These are phyloP conservation scores for Osmerus mordax DNA, from an alignment of 2,113 vertebrate genomes.

Conservation along the genomic window DNA sequence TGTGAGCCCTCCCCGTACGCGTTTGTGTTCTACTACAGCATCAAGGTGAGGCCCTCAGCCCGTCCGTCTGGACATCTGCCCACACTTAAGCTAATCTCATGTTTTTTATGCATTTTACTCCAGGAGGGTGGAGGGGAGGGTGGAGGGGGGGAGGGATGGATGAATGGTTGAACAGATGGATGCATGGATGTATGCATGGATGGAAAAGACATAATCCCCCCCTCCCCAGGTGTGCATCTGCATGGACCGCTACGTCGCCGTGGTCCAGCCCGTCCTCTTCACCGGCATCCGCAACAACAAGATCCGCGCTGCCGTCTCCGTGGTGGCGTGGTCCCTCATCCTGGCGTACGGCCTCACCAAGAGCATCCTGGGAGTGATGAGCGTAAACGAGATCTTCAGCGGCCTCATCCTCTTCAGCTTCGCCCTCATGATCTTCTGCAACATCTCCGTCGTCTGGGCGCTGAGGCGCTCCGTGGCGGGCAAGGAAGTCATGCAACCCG, in stretches of 20 bases:
- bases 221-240: slow-evolving; percentile 64
- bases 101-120: too few relatives aligned
- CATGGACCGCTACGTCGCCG: slow-evolving; percentile 70
- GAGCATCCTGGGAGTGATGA: slow-evolving; percentile 43
- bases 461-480: slow-evolving; percentile 64
- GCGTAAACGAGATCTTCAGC: slow-evolving; percentile 55
- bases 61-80: too few relatives aligned
- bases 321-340: slow-evolving; percentile 56
- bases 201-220: not conserved
- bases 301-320: slow-evolving; percentile 47
- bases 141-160: too few relatives aligned
- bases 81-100: too few relatives aligned
- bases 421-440: slow-evolving; percentile 71
- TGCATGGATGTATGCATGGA: too few relatives aligned
- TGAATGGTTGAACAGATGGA: too few relatives aligned
- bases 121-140: too few relatives aligned
- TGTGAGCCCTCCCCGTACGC: slow-evolving; percentile 56
- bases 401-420: slow-evolving; percentile 67
- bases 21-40: slow-evolving; percentile 66
- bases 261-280: slow-evolving; percentile 70
- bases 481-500: slow-evolving; percentile 70
- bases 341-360: slow-evolving; percentile 59
- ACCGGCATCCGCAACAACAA: slow-evolving; percentile 55
- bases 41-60: slow-evolving; percentile 40
- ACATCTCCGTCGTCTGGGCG: slow-evolving; percentile 70